Evolutionary conservation across 2,797 vertebrate genomes (phyloP).

Genomic region (Gymnothorax javanicus): DNA sequence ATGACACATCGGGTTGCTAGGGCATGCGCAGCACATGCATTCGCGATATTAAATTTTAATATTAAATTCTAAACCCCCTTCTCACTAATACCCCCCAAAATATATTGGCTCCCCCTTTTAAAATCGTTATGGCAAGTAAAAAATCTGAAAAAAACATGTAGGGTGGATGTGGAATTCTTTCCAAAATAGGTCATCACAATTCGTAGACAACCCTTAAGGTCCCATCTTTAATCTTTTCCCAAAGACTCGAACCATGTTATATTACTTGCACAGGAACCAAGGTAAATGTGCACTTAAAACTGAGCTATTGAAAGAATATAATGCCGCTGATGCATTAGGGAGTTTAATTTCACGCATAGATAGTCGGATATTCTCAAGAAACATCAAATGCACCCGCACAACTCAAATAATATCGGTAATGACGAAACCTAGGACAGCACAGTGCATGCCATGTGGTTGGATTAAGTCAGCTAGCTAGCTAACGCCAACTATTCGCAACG

Average conservation of each 20-base stretch:
- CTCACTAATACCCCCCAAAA: no score
- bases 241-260: neutral
- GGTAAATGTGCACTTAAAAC: neutral
- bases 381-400: neutral
- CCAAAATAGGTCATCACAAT: no score
- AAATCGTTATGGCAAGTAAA: no score
- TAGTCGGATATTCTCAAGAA: conserved; percentile 19
- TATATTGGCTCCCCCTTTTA: no score
- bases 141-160: no score
- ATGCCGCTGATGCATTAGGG: neutral
- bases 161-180: no score
- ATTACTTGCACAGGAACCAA: neutral
- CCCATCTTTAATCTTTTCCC: no score
- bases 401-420: neutral
- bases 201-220: no score
- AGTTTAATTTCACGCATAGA: neutral
- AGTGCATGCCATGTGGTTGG: neutral
- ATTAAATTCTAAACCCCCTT: no score
- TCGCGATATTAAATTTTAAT: no score
- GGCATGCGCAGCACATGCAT: no score
- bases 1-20: no score
- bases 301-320: neutral
- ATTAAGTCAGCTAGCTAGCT: neutral
- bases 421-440: neutral
- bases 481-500: neutral